Evolutionary conservation across 2,888 invertebrate genomes (phyloP), one percentile per base, ranked within the genome.

Genomic region (Phrixothrix hirtus): DNA sequence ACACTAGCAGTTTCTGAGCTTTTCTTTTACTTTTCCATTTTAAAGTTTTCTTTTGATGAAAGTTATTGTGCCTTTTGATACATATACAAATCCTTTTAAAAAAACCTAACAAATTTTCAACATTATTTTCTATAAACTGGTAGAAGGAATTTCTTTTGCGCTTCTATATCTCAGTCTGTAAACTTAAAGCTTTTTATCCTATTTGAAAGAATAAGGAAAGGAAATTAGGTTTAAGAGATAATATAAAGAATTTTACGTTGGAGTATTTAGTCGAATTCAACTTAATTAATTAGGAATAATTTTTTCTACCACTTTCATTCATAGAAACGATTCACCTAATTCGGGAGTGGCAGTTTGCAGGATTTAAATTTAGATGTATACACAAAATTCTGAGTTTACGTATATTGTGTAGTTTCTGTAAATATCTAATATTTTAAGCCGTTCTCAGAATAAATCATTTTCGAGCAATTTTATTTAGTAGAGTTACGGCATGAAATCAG

Each of bases 141-240:
- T 29, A 34, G 27, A 32, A 21, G 30, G 34, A 31, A 48, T 47
- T 47, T 27, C 41, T 36, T 53, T 47, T 34, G 42, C 43, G 36
- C 41, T 36, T 48, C 46, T 47, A 42, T 52, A 47, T 38, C 34
- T 45, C 46, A 38, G 41, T 42, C 41, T 45, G 36, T 45, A 42
- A 46, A 42, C 44, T 41, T 29, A 49, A 53, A 55, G 55, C 55
- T 55, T 55, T 44, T 39, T 50, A 49, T 42, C 55, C 42, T 27
- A 32, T 32, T 27, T 55, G 38, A 50, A 46, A 50, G 45, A 55
- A 55, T 55, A 45, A 36, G 48, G 54, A 54, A 49, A 32, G 41
- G 44, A 35, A 46, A 46, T 41, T 34, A 46, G 36, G 44, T 55
- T 55, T 55, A 55, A 50, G 50, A 55, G 55, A 55, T 55, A 55